Base-by-base conservation (phyloP, 2,797 vertebrate genomes). In the Megalops cyprinoides region DNA sequence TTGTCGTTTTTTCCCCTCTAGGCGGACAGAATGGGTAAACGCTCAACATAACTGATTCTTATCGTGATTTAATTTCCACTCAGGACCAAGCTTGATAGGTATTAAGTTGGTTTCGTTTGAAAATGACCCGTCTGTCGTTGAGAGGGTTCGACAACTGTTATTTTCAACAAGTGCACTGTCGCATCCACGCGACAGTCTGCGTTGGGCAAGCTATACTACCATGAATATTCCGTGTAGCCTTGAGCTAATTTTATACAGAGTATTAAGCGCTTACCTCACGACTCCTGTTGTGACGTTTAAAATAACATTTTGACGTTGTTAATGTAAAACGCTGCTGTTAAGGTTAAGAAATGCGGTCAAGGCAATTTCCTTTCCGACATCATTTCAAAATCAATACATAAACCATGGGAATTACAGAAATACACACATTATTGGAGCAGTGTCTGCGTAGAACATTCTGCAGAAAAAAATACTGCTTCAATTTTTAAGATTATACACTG, bases 101-200 rank as follows among this genome's bases (percentile, higher is more conserved):
- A n/a, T 44, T 1, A 71, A 71, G 67, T 71, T 65, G 34, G 60
- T 65, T 71, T 71, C 37, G 37, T 18, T 71, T 42, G 37, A 42
- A 71, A 71, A 42, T 3, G 20, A 44, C 10, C 15, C 18, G 37
- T 42, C 23, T 23, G 67, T 71, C 67, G 39, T 18, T 42, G 67
- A 39, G 7, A 9, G 67, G 67, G 37, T 71, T 71, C 18, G 67
- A 42, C 39, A 39, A n/a, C 67, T 42, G 18, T 42, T 4, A 53
- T 34, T 76, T 76, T 53, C 74, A 76, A 76, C 74, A 76, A 76
- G 74, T 76, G 74, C 49, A 76, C 51, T 14, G 48, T 28, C 1
- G 48, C 28, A 53, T 23, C 49, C 48, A 37, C 28, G 28, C 49
- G 51, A n/a, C 74, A 34, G 14, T 34, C 18, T 5, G 46, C 44